Evolutionary conservation across 2,797 vertebrate genomes (phyloP), one percentile per base, ranked within the genome.

Genomic region (Myotis findleyi): DNA sequence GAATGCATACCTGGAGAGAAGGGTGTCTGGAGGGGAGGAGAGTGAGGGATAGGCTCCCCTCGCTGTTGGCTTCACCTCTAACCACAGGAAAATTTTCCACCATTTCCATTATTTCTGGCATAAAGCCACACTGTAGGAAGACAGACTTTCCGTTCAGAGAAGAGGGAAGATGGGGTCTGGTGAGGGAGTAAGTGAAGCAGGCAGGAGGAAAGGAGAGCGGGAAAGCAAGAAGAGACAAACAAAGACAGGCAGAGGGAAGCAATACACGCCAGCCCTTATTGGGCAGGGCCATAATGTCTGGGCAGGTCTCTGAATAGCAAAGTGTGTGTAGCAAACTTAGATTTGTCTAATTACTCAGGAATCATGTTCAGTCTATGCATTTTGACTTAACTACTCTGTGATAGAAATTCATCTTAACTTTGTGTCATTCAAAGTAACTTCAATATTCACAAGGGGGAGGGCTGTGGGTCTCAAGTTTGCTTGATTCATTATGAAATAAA

Each of bases 101-200:
- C 66, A 14, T 95, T 96, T 91, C 71, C 85, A 94, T 97, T 81
- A 94, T 95, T 71, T 13, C 1, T 77, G 64, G 96, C 95, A 85
- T 87, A 91, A 89, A 57, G 71, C 51, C 76, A 55, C 12, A 1
- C 77, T 64, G 27, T 85, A 91, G 90, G 57, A 96, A 97, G 95
- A 95, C 94, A 97, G 89, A 72, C 91, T 75, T 62, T 77, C 89
- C 94, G 96, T 96, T 96, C 77, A 93, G 5, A 95, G 44, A 87
- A 72, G 92, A 64, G 5, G 17, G 36, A 51, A 93, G 49, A 79
- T 83, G 68, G 75, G 68, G 68, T 76, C 49, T 88, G n/a, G 51
- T 72, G 33, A 94, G 68, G 23, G 12, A 76, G 27, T 30, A 21
- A 73, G 80, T 7, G 41, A 91, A 21, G n/a, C 6, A 68, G 30